Evolutionary conservation across 1,140 invertebrate species (phyloP), one percentile per base, ranked within the genome.

Genomic region (Scaptomyza pallida): DNA sequence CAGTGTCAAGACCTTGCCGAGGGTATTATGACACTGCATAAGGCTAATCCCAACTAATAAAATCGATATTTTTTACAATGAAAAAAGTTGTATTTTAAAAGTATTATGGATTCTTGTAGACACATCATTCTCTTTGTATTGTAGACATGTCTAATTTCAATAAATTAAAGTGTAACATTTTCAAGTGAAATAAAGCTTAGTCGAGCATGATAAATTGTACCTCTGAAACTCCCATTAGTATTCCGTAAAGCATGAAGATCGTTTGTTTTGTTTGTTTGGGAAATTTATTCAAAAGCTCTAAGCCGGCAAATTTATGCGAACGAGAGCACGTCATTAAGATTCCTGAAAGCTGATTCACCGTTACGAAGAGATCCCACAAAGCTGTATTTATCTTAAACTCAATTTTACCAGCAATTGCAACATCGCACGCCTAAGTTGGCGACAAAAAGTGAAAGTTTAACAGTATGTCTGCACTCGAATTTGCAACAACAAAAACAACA

Each of bases 371-470:
- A 13, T 50, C 17, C 33, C 33, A n/a, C n/a, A 37, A 37, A 37
- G 33, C n/a, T 45, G 30, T 21, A n/a, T 16, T 37, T 40, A 67
- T 40, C 63, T 55, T 40, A 60, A 37, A 40, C 43, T 23, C 70
- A 54, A 9, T 26, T 55, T 47, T 30, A 50, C n/a, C 33, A 52
- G 10, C 70, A 52, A 55, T 62, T 60, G 48, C 55, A 68, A 61
- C 48, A 62, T 48, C 16, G 47, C 37, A 26, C 12, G 10, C 37
- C 47, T 23, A 21, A 21, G 26, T 45, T 55, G 44, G 44, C 30
- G 37, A 19, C 19, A 26, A 72, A 85, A 85, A 86, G 82, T 82
- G 82, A 86, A 86, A 86, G 82, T 85, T 50, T 61, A 21, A 50
- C 45, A 45, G 45, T 61, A 30, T 52, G 74, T 67, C 63, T 75